These are phyloP conservation scores for Seriola aureovittata DNA, from an alignment of 2,113 vertebrate species.

Conservation along the genomic window DNA sequence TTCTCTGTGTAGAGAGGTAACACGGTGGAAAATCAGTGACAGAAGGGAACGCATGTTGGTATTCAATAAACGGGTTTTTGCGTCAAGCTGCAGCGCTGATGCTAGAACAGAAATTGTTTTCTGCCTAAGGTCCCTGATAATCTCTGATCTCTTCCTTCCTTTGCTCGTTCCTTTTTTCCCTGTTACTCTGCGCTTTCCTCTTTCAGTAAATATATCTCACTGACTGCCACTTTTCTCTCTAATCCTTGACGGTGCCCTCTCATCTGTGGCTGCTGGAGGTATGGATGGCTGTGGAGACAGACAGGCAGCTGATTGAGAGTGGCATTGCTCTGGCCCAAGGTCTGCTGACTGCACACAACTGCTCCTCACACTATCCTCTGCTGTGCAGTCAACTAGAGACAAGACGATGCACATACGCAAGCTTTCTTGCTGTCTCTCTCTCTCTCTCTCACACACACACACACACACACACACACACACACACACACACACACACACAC, in stretches of 20 bases:
- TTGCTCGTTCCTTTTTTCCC: not conserved
- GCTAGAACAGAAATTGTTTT: constrained; percentile 42
- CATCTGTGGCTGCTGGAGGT: constrained; percentile 68
- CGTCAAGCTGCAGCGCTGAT: constrained; percentile 36
- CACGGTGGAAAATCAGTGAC: constrained; percentile 65
- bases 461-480: not conserved
- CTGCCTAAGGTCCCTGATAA: constrained; percentile 28
- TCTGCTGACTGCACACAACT: constrained; percentile 80
- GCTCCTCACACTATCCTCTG: constrained; percentile 54
- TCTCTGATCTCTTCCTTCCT: constrained; percentile 30
- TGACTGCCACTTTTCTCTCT: constrained; percentile 65
- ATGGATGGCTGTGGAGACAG: constrained; percentile 66
- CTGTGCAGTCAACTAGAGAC: constrained; percentile 65
- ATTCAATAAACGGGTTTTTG: constrained; percentile 41
- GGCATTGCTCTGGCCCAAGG: constrained; percentile 75
- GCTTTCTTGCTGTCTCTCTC: constrained; percentile 46
- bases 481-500: not conserved
- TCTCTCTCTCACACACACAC: not conserved
- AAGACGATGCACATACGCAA: constrained; percentile 74
- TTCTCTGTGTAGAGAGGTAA: constrained; percentile 88
- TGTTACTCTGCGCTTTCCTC: constrained; percentile 35
- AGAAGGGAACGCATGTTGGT: constrained; percentile 33
- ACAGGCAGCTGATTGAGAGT: constrained; percentile 80
- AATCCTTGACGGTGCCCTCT: constrained; percentile 61
- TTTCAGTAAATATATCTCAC: constrained; percentile 69